A percentile compares a stretch with the other conserved stretches of the same genome.
These are phyloP conservation scores for Dolichallabes microphthalmus DNA, from an alignment of 2,113 vertebrate genomes.

Conservation along the genomic window DNA sequence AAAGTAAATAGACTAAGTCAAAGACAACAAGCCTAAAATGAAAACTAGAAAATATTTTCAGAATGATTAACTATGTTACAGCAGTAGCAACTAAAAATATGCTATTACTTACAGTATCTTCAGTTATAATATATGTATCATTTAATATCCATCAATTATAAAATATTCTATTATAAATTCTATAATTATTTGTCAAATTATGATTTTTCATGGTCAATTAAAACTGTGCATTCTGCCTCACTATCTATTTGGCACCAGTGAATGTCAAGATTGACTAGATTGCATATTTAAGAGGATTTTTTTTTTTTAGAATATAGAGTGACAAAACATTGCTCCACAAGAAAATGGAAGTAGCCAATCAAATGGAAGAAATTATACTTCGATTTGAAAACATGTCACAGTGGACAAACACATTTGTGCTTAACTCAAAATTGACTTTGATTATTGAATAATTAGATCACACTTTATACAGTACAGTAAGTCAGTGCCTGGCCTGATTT, in stretches of 20 bases:
- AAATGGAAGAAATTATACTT: constrained; percentile 9
- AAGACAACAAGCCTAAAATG: background rate
- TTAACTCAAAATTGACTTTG: constrained; percentile 1
- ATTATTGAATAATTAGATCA: constrained; percentile 17
- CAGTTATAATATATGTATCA: background rate
- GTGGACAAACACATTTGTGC: background rate
- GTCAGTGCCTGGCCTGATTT: constrained; percentile 19
- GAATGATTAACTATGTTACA: background rate
- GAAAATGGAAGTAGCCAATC: background rate
- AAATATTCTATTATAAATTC: too few species aligned
- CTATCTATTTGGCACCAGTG: background rate
- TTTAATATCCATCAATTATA: too few species aligned
- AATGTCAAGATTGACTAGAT: background rate
- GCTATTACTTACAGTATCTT: background rate
- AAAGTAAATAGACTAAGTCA: background rate
- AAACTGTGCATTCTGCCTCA: background rate
- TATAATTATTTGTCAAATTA: background rate
- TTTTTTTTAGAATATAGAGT: background rate
- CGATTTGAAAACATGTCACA: background rate
- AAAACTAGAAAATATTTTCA: background rate
- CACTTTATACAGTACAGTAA: background rate
- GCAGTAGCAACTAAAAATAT: background rate
- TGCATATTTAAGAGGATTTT: background rate
- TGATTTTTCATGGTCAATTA: background rate
- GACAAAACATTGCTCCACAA: background rate